These are phyloP conservation scores for Acipenser ruthenus DNA, from an alignment of 2,797 vertebrate species.

Conservation along the genomic window DNA sequence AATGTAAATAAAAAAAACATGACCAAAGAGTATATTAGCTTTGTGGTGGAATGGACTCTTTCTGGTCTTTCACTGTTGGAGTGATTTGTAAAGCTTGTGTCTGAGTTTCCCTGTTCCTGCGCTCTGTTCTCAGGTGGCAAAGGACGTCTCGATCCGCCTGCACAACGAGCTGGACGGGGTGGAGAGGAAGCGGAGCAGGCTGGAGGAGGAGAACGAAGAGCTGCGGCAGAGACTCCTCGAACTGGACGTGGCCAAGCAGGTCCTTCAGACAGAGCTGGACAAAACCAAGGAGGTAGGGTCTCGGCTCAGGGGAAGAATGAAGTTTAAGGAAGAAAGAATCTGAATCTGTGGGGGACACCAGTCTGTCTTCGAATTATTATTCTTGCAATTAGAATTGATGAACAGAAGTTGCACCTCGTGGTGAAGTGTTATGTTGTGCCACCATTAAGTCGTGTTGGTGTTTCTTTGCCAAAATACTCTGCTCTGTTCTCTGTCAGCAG, in stretches of 20 bases:
- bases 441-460: too few species aligned
- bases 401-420: too few species aligned
- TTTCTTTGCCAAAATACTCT: too few species aligned
- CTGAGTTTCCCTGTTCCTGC: neutral
- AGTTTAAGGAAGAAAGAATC: too few species aligned
- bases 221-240: slow-evolving; percentile 82
- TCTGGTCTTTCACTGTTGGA: neutral
- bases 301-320: too few species aligned
- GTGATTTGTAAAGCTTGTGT: neutral
- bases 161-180: slow-evolving; percentile 86
- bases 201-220: slow-evolving; percentile 92
- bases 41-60: neutral
- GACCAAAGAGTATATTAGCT: too few species aligned
- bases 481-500: too few species aligned
- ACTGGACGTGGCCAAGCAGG: slow-evolving; percentile 88
- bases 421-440: too few species aligned
- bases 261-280: slow-evolving; percentile 89
- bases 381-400: too few species aligned
- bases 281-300: slow-evolving; percentile 80
- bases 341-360: too few species aligned
- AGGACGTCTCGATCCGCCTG: slow-evolving; percentile 89
- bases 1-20: too few species aligned
- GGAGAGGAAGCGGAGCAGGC: slow-evolving; percentile 81
- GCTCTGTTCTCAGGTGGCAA: slow-evolving; percentile 71
- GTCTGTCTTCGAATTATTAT: too few species aligned